Percentiles rank a stretch among this genome's conserved stretches.
phyloP scores from a whole-genome alignment of 2,888 invertebrate genomes.

The Scotopteryx bipunctaria region DNA sequence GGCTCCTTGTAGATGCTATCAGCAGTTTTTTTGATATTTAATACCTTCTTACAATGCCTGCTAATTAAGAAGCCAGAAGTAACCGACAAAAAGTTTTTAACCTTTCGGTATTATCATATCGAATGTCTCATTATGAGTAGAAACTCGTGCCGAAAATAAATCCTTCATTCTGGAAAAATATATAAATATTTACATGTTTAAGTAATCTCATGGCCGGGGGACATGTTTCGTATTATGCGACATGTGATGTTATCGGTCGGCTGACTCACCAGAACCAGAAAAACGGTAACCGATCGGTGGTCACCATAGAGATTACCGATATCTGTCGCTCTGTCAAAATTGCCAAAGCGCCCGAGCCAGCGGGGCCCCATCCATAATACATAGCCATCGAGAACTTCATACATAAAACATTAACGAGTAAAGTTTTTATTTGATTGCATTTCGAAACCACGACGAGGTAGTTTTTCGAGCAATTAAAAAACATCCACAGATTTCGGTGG shows the following conservation, averaged over 20 bases:
- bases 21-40: neutral
- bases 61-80: constrained; percentile 14
- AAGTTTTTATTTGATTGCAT: constrained; percentile 79
- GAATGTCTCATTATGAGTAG: constrained; percentile 21
- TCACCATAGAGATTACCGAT: constrained; percentile 72
- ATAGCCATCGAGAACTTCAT: constrained; percentile 70
- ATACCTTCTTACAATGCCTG: neutral
- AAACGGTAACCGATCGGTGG: constrained; percentile 57
- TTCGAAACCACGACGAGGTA: constrained; percentile 59
- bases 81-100: constrained; percentile 10
- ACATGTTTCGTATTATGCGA: constrained; percentile 36
- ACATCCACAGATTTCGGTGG: constrained; percentile 72
- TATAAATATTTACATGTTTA: constrained; percentile 45
- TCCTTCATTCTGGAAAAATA: constrained; percentile 26
- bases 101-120: constrained; percentile 13
- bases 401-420: constrained; percentile 81
- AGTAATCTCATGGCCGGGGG: constrained; percentile 32
- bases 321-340: constrained; percentile 77
- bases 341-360: constrained; percentile 69
- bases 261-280: constrained; percentile 45
- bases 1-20: neutral
- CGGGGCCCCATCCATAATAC: constrained; percentile 79
- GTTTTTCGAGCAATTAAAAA: constrained; percentile 69
- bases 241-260: constrained; percentile 60
- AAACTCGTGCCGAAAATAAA: constrained; percentile 26